Conservation (phyloP, 2,797 vertebrate genomes). For the Sebastes steindachneri region DNA sequence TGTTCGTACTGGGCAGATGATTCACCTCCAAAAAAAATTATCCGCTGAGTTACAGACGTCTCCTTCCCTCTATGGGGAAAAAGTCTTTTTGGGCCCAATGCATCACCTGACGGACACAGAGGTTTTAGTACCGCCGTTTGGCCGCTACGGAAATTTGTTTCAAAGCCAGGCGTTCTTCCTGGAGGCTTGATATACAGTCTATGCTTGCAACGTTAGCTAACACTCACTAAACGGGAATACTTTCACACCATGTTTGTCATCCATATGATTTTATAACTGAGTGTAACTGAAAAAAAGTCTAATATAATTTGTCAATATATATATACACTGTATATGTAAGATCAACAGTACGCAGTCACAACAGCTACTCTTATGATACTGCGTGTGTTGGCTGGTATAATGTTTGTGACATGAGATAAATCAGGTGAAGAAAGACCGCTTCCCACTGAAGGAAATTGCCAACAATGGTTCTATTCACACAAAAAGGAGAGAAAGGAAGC, state of each 20-base stretch:
- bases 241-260: background rate
- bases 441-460: background rate
- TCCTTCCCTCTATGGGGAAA: too few relatives aligned
- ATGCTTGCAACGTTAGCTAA: too few relatives aligned
- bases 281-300: background rate
- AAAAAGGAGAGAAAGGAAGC: constrained; percentile 9
- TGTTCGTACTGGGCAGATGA: too few relatives aligned
- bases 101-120: too few relatives aligned
- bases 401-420: constrained; percentile 12
- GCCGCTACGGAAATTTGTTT: too few relatives aligned
- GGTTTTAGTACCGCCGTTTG: too few relatives aligned
- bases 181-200: too few relatives aligned
- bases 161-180: too few relatives aligned
- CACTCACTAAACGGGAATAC: background rate
- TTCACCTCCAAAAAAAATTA: too few relatives aligned
- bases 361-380: background rate
- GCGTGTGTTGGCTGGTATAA: background rate
- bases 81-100: too few relatives aligned
- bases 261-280: background rate
- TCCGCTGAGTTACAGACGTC: too few relatives aligned
- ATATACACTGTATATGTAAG: background rate
- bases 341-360: background rate
- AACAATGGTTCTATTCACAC: constrained; percentile 21
- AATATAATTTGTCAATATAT: background rate
- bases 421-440: background rate